These are phyloP conservation scores for Zootoca vivipara DNA, from an alignment of 2,113 vertebrate genomes.

Conservation along the genomic window DNA sequence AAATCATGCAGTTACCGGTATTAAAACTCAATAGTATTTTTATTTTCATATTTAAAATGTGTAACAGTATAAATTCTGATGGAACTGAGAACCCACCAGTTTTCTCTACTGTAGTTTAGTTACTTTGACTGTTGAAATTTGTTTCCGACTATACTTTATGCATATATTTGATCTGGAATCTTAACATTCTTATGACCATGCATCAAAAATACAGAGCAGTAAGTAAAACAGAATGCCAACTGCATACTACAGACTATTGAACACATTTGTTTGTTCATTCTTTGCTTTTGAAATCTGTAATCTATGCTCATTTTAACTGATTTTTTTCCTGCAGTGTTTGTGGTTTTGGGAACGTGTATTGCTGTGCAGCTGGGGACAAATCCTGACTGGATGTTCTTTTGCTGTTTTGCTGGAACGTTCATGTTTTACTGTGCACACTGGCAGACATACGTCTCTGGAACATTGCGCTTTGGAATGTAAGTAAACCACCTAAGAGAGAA, in stretches of 20 bases:
- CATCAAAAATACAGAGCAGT: not conserved
- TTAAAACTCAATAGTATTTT: not conserved
- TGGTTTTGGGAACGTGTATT: conserved; percentile 96
- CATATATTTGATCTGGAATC: not conserved
- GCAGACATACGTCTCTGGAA: conserved; percentile 98
- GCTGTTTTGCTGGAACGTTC: conserved; percentile 97
- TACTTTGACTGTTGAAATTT: not conserved
- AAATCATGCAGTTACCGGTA: not conserved
- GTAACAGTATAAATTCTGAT: not conserved
- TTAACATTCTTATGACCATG: not conserved
- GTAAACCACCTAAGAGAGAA: conserved; percentile 70
- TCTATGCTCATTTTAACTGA: conserved; percentile 47
- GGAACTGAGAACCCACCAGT: not conserved
- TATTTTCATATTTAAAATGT: not conserved
- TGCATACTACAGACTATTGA: not conserved
- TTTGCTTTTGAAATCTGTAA: not conserved
- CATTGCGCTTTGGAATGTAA: conserved; percentile 96
- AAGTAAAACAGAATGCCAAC: not conserved
- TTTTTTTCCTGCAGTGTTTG: conserved; percentile 88
- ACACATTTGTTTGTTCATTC: not conserved
- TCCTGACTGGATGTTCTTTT: conserved; percentile 99
- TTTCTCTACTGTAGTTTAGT: not conserved
- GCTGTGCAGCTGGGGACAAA: conserved; percentile 96
- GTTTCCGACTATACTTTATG: not conserved
- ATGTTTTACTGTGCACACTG: conserved; percentile 99